Percentiles rank a stretch among this genome's conserved stretches.
Conservation (phyloP, 2,113 vertebrate genomes). For the Rhineura floridana region DNA sequence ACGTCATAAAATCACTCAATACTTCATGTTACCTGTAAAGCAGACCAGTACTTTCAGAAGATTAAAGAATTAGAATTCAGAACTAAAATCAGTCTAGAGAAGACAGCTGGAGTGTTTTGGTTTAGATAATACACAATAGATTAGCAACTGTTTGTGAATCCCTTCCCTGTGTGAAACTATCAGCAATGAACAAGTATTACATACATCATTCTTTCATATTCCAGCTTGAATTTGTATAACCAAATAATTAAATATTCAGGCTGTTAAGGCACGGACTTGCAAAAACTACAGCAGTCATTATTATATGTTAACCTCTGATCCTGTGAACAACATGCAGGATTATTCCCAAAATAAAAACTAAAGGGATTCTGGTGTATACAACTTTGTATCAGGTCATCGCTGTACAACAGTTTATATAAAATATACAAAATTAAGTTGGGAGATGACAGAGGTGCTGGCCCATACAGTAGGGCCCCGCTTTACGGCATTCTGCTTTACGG, state of each 20-base stretch:
- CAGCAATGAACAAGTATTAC: background rate
- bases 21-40: background rate
- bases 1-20: background rate
- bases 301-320: background rate
- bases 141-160: background rate
- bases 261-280: background rate
- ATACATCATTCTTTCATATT: background rate
- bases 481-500: too few species aligned
- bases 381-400: background rate
- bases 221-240: slow-evolving; percentile 2
- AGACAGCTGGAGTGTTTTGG: background rate
- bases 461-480: too few species aligned
- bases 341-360: background rate
- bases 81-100: slow-evolving; percentile 16
- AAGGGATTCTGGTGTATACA: background rate
- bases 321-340: background rate
- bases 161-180: background rate
- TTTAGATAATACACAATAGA: background rate
- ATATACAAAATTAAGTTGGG: background rate
- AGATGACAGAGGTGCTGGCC: background rate
- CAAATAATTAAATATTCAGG: background rate
- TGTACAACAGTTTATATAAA: background rate
- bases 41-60: background rate
- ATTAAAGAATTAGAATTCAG: slow-evolving; percentile 4
- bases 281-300: background rate